A percentile compares a stretch with the other conserved stretches of the same genome.
These are phyloP conservation scores for Metaphire vulgaris DNA, from an alignment of 1,140 invertebrate species.

Conservation along the genomic window DNA sequence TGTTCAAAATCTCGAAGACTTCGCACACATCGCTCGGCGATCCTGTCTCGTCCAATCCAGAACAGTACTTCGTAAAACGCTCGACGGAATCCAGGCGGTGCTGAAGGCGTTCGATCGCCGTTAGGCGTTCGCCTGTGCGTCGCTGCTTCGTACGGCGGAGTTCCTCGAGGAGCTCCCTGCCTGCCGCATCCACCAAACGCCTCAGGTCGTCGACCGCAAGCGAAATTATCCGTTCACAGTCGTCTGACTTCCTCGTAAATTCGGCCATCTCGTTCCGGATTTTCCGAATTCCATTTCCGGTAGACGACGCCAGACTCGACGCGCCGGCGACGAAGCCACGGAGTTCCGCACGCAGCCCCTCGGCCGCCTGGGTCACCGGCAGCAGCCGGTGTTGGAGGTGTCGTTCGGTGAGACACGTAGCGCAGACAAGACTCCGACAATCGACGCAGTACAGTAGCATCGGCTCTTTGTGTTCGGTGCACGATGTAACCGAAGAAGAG, in stretches of 20 bases:
- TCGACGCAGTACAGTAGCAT: background rate
- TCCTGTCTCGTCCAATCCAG: too few relatives aligned
- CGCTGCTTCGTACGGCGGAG: background rate
- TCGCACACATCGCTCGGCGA: too few relatives aligned
- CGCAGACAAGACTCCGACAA: background rate
- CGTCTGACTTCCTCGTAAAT: background rate
- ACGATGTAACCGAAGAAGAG: too few relatives aligned
- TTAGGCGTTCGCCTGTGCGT: too few relatives aligned
- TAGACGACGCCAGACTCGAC: background rate
- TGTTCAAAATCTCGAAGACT: too few relatives aligned
- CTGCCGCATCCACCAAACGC: background rate
- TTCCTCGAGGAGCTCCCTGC: background rate
- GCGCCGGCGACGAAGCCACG: background rate
- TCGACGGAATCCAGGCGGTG: too few relatives aligned
- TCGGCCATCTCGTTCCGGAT: background rate
- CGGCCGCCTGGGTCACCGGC: background rate
- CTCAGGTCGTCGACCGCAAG: background rate
- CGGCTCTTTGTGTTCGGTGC: background rate
- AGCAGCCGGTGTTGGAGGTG: background rate
- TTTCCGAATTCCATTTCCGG: background rate
- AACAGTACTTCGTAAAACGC: too few relatives aligned
- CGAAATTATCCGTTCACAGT: background rate
- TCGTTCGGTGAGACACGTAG: background rate
- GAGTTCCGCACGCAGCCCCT: background rate
- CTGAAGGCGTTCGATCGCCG: too few relatives aligned